A percentile compares a stretch with the other conserved stretches of the same genome.
Evolutionary conservation across 2,797 vertebrate species (phyloP).

Genomic region (Syngnathus acus): DNA sequence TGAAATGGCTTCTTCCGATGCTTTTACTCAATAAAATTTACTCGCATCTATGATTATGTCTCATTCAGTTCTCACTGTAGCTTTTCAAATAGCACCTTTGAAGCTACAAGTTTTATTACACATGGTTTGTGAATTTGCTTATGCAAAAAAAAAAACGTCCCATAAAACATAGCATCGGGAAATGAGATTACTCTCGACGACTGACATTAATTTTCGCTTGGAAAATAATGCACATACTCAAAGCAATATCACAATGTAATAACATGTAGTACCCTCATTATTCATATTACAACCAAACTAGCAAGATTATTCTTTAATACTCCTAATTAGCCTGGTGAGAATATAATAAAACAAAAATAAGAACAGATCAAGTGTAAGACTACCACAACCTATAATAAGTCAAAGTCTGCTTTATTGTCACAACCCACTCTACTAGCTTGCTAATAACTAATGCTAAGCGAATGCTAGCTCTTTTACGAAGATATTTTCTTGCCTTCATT

Average conservation of each 20-base stretch:
- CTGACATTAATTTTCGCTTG: neutral
- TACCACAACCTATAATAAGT: neutral
- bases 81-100: neutral
- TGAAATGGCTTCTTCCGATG: constrained; percentile 16
- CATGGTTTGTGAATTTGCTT: neutral
- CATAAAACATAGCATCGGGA: neutral
- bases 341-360: neutral
- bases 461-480: too few species aligned
- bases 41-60: neutral
- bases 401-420: neutral
- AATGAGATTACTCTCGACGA: neutral
- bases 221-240: neutral
- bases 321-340: neutral
- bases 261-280: neutral
- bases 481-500: too few species aligned
- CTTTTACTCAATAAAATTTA: constrained; percentile 33
- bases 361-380: neutral
- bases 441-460: too few species aligned
- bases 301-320: neutral
- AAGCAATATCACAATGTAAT: neutral
- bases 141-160: neutral
- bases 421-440: too few species aligned
- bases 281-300: neutral
- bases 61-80: neutral
- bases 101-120: neutral